A percentile compares a stretch with the other conserved stretches of the same genome.
These are phyloP conservation scores for Aphaenogaster ashmeadi DNA, from an alignment of 1,140 invertebrate species.

Conservation along the genomic window DNA sequence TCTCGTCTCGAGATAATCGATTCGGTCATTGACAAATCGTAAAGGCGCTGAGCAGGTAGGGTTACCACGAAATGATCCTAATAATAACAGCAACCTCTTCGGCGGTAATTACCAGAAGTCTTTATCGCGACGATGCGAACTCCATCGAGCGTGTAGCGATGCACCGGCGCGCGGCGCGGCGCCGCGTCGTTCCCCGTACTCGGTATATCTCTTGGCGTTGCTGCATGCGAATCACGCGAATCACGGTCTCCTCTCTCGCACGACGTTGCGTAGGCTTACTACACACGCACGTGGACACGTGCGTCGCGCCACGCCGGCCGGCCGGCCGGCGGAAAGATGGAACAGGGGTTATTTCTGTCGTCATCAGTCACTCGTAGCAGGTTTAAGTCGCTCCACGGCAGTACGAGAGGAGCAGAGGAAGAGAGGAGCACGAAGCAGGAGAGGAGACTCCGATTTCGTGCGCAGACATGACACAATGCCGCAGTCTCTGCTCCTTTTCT, in stretches of 20 bases:
- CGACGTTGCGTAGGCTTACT: slow-evolving; percentile 77
- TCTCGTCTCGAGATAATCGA: slow-evolving; percentile 19
- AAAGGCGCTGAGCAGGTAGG: not conserved
- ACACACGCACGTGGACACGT: slow-evolving; percentile 80
- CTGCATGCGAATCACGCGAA: slow-evolving; percentile 62
- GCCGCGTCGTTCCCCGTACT: not conserved
- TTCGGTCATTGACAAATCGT: slow-evolving; percentile 9
- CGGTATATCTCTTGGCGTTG: not conserved
- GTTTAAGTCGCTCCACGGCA: slow-evolving; percentile 49
- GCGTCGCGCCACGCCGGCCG: slow-evolving; percentile 69
- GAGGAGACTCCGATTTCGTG: slow-evolving; percentile 49
- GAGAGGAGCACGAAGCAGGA: slow-evolving; percentile 41
- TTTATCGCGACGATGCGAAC: slow-evolving; percentile 29
- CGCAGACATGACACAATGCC: slow-evolving; percentile 71
- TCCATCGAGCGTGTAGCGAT: slow-evolving; percentile 6
- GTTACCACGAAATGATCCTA: slow-evolving; percentile 13
- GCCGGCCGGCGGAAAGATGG: slow-evolving; percentile 71
- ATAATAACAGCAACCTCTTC: slow-evolving; percentile 43
- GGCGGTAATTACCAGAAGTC: slow-evolving; percentile 37
- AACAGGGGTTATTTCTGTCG: slow-evolving; percentile 82
- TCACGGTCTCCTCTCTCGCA: slow-evolving; percentile 39
- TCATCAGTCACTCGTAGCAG: slow-evolving; percentile 82
- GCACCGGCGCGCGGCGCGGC: not conserved
- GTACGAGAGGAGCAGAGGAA: slow-evolving; percentile 29
- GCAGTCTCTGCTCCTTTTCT: slow-evolving; percentile 70